Evolutionary conservation across 2,113 vertebrate genomes (phyloP).

Genomic region (Poeciliopsis prolifica): DNA sequence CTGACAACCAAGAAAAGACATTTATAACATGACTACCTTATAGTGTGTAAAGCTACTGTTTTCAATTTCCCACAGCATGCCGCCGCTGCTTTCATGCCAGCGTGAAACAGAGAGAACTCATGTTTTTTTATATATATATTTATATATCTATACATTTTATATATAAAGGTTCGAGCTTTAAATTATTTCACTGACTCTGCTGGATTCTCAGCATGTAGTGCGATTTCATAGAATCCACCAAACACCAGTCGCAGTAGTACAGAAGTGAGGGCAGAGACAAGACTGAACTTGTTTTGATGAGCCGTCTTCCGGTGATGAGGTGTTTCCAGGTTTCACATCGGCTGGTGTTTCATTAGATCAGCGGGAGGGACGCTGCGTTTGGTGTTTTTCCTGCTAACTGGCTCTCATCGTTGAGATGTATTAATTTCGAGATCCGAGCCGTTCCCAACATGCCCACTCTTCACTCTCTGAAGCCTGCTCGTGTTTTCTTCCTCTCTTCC

Average conservation of each 20-base stretch:
- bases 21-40: background rate
- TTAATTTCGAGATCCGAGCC: background rate
- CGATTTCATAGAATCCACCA: background rate
- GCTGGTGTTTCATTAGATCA: background rate
- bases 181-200: background rate
- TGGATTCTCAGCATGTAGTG: background rate
- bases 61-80: background rate
- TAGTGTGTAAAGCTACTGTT: background rate
- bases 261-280: background rate
- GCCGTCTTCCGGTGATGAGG: background rate
- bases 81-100: background rate
- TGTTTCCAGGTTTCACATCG: background rate
- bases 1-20: conserved; percentile 20
- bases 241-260: background rate
- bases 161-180: background rate
- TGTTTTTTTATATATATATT: background rate
- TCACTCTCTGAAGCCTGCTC: background rate
- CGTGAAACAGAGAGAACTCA: background rate
- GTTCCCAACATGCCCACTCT: background rate
- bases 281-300: background rate
- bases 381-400: background rate
- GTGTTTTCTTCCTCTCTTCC: background rate
- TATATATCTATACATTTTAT: no score
- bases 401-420: background rate
- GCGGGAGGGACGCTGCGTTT: background rate